A percentile compares a stretch with the other conserved stretches of the same genome.
These are phyloP conservation scores for Drosophila tsacasi DNA, from an alignment of 1,140 invertebrate genomes.

Conservation along the genomic window DNA sequence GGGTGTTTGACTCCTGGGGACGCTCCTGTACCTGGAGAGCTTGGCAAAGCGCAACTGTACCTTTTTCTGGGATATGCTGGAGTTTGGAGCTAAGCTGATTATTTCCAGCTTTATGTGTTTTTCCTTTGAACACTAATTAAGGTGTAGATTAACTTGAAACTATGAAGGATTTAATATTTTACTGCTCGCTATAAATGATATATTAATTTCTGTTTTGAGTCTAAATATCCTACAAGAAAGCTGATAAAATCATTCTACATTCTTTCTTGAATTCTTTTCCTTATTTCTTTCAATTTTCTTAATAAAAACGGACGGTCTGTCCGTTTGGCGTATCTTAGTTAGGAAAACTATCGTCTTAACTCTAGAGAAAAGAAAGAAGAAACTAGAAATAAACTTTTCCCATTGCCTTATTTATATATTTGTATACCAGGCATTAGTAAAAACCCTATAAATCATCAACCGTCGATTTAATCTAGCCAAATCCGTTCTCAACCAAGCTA, in stretches of 20 bases:
- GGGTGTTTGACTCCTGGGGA: neutral
- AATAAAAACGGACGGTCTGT: too few relatives aligned
- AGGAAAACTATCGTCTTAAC: neutral
- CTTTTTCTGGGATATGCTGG: neutral
- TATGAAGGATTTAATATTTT: neutral
- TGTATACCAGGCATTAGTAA: too few relatives aligned
- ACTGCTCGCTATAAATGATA: too few relatives aligned
- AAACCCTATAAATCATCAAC: neutral
- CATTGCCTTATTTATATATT: too few relatives aligned
- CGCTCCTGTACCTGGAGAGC: neutral
- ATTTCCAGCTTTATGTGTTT: neutral
- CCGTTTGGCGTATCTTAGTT: neutral
- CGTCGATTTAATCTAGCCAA: neutral
- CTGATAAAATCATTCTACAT: too few relatives aligned
- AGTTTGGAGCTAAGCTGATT: neutral
- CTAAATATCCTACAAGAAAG: neutral
- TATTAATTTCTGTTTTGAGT: too few relatives aligned
- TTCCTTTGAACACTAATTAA: neutral
- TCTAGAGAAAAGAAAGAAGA: too few relatives aligned
- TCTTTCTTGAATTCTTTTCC: too few relatives aligned
- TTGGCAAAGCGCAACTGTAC: constrained; percentile 56
- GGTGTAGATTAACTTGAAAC: neutral
- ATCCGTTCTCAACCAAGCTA: neutral
- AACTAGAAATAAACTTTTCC: too few relatives aligned
- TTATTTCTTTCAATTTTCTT: too few relatives aligned